These are phyloP conservation scores for Cercocebus atys DNA, from an alignment of 2,113 vertebrate species.

Conservation along the genomic window DNA sequence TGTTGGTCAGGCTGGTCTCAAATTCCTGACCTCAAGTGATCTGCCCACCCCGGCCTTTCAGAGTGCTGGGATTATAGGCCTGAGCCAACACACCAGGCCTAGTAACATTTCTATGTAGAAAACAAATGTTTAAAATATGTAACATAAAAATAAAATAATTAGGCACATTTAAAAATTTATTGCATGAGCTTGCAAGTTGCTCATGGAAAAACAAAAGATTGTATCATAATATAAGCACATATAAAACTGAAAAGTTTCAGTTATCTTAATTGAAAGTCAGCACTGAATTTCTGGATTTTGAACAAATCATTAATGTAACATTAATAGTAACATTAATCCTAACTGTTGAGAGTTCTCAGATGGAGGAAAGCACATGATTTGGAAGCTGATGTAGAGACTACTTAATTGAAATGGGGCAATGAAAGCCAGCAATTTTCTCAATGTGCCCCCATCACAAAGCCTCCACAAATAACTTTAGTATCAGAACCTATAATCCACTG, in stretches of 20 bases:
- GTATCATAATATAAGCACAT: neutral
- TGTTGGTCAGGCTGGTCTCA: too few relatives aligned
- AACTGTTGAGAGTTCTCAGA: neutral
- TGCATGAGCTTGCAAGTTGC: neutral
- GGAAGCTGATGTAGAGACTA: neutral
- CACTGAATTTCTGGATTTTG: neutral
- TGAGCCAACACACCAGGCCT: neutral
- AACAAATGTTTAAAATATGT: neutral
- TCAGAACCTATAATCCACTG: neutral
- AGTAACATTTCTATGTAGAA: neutral
- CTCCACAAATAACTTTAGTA: neutral
- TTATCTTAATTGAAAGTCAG: neutral
- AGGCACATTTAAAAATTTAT: neutral
- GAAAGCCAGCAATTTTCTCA: neutral
- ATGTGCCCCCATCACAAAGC: neutral
- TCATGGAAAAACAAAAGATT: neutral
- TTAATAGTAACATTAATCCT: neutral
- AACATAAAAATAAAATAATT: constrained; percentile 1
- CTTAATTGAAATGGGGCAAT: neutral
- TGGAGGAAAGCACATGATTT: neutral
- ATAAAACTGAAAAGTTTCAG: neutral
- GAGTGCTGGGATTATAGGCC: too few relatives aligned
- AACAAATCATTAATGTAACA: neutral
- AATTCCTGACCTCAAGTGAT: too few relatives aligned
- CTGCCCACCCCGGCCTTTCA: too few relatives aligned